phyloP scores from a whole-genome alignment of 2,797 vertebrate species.

The Schizopygopsis malacanthus region DNA sequence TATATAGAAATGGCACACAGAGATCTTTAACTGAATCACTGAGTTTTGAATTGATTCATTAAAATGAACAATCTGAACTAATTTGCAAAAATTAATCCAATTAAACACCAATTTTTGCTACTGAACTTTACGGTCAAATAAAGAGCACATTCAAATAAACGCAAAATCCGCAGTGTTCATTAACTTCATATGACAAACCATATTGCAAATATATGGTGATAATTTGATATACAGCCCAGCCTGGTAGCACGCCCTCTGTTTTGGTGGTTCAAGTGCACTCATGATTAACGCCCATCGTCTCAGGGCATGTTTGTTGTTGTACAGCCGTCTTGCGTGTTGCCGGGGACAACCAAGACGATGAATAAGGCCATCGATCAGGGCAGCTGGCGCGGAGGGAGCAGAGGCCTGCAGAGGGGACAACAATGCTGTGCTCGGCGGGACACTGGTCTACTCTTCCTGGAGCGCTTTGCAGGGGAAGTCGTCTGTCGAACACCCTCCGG shows the following conservation, averaged over 20 bases:
- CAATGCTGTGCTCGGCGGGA: conserved; percentile 79
- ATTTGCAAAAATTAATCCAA: background rate
- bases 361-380: conserved; percentile 61
- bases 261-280: background rate
- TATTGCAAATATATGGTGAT: background rate
- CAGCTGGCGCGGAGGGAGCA: conserved; percentile 65
- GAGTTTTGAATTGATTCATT: background rate
- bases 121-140: background rate
- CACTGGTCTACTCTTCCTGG: conserved; percentile 79
- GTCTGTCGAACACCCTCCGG: conserved; percentile 51
- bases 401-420: conserved; percentile 69
- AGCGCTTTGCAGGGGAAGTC: conserved; percentile 70
- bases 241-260: background rate
- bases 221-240: background rate
- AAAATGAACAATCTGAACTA: background rate
- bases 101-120: background rate
- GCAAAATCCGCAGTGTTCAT: background rate
- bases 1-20: too few relatives aligned
- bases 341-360: conserved; percentile 71
- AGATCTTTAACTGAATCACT: too few relatives aligned
- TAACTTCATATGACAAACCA: background rate
- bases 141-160: background rate
- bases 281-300: conserved; percentile 28
- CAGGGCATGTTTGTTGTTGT: conserved; percentile 61
- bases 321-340: conserved; percentile 63